Base-by-base conservation (phyloP, 2,888 invertebrate species). In the Oxystoma pomonae region DNA sequence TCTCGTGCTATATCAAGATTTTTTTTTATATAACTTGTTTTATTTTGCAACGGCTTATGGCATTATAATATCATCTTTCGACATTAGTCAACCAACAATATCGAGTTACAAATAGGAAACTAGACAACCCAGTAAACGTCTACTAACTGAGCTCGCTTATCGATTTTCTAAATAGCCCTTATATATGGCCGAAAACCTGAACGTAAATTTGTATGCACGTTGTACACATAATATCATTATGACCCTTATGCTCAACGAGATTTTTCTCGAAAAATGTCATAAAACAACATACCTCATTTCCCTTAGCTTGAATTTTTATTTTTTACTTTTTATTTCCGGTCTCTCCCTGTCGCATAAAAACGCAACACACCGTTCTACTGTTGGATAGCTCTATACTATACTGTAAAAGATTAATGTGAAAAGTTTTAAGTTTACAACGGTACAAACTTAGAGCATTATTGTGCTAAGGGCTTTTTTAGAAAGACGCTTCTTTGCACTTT, bases 361-460 rank as follows among this genome's bases (percentile, higher is more conserved):
- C 35, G 3, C 35, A 35, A 7, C 35, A 35, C 12, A 12, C 35
- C 12, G 35, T 35, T 35, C 5, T 35, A 7, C 35, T 3, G 35
- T 62, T 61, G 55, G 63, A 63, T 60, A 61, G 64, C 64, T 67
- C 63, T 70, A 71, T 71, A 66, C 35, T 35, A n/a, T n/a, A n/a
- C 72, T 73, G 73, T 73, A 75, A 75, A 73, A 75, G 74, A 76
- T 76, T 76, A 75, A 76, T 76, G 76, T 73, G 67, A 65, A 75
- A 76, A 75, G 74, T 76, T 76, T 74, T 70, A 71, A 73, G 69
- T 74, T 73, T 71, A 72, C 72, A 72, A 70, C 71, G 70, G 70
- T 71, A 35, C 35, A 71, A 76, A 75, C 72, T 76, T 75, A 68
- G 69, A 72, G 74, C 75, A 76, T 76, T 76, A 35, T 35, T 35